A percentile compares a stretch with the other conserved stretches of the same genome.
Conservation (phyloP, 2,113 vertebrate genomes). For the Origma solitaria region DNA sequence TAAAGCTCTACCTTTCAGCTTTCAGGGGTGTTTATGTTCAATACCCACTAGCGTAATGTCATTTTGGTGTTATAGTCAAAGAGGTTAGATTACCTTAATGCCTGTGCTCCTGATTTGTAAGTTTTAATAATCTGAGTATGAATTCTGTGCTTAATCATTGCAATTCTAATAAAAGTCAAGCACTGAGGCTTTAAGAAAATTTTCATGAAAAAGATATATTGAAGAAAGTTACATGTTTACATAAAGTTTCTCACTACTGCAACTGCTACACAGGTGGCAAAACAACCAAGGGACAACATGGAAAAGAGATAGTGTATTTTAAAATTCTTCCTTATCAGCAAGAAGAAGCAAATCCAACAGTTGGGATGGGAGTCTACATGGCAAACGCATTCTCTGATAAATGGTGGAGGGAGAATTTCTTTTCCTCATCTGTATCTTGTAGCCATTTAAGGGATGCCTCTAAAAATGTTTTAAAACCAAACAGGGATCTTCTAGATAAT, state of each 20-base stretch:
- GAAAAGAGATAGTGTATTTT: neutral
- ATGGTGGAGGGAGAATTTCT: neutral
- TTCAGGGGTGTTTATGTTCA: neutral
- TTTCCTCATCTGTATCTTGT: neutral
- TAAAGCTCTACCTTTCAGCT: neutral
- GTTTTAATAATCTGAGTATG: neutral
- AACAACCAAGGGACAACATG: neutral
- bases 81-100: neutral
- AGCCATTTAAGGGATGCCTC: neutral
- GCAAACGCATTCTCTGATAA: neutral
- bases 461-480: neutral
- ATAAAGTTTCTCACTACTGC: neutral
- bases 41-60: neutral
- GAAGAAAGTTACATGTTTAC: neutral
- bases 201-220: neutral
- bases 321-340: neutral
- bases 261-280: neutral
- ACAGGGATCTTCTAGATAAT: neutral
- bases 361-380: neutral
- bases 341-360: neutral
- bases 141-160: neutral
- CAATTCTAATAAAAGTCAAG: neutral
- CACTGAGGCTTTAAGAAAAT: neutral
- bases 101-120: neutral
- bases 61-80: neutral